Evolutionary conservation across 2,888 invertebrate genomes (phyloP), one percentile per base, ranked within the genome.

Genomic region (Parapristionchus giblindavisi): DNA sequence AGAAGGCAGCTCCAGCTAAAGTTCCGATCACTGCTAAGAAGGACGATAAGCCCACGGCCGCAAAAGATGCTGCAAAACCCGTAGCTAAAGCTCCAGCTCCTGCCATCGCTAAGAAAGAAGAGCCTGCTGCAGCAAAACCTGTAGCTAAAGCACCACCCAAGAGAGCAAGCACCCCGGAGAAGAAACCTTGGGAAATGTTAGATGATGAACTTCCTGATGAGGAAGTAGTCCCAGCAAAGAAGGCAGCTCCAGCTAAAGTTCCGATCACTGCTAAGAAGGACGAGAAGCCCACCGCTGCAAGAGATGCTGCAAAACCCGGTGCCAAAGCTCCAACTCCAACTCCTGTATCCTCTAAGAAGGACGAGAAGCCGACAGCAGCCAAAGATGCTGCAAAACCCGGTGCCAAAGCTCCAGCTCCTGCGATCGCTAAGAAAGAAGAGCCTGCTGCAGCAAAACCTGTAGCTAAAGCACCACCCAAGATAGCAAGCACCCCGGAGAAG

Each of bases 131-230:
- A 17, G 34, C 61, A 21, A 61, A 61, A 8, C 29, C 61, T 11
- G 43, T 32, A 1, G 24, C 65, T 0, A 65, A 65, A 29, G 43
- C 48, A 1, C 43, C 48, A 3, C 43, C 65, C 24, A n/a, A 6
- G 11, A 36, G 34, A 36, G 3, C 36, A 21, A 24, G 6, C 8
- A 60, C 60, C 8, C 60, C 60, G 1, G 36, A 34, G 36, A 60
- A 60, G 60, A 60, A 60, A 21, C 60, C 60, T 21, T 60, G 60
- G 60, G 43, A 48, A 8, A 65, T 48, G 65, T 48, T 48, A 27
- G 65, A 65, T 43, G 48, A 65, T 43, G 65, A 65, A 48, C n/a
- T n/a, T n/a, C n/a, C n/a, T n/a, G n/a, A n/a, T n/a, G n/a, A n/a
- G n/a, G n/a, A n/a, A n/a, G n/a, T n/a, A n/a, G 65, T 43, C 32